Percentiles rank a stretch among this genome's conserved stretches.
These are phyloP conservation scores for Drosophila carrolli DNA, from an alignment of 1,140 invertebrate genomes.

Conservation along the genomic window DNA sequence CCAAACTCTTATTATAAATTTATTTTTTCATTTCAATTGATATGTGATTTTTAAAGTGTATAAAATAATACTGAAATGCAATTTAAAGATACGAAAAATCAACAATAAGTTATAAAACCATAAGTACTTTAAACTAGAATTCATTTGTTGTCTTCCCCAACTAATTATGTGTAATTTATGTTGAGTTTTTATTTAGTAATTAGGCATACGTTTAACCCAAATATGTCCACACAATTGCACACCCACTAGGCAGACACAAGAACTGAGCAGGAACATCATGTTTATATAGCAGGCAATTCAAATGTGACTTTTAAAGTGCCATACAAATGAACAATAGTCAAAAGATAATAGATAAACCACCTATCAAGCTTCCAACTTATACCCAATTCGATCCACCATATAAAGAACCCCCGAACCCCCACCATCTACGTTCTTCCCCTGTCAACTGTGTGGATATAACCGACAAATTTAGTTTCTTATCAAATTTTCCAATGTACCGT, in stretches of 20 bases:
- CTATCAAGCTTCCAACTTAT: background rate
- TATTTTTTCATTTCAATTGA: conserved; percentile 61
- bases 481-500: conserved; percentile 79
- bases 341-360: conserved; percentile 13
- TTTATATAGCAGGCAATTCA: conserved; percentile 41
- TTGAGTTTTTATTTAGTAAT: conserved; percentile 74
- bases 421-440: conserved; percentile 1
- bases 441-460: conserved; percentile 49
- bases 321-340: conserved; percentile 71
- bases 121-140: conserved; percentile 34
- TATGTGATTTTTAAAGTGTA: conserved; percentile 69
- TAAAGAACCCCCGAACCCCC: conserved; percentile 1
- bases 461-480: conserved; percentile 71
- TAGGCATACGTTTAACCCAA: conserved; percentile 44
- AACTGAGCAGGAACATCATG: conserved; percentile 13
- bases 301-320: conserved; percentile 77
- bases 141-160: conserved; percentile 72
- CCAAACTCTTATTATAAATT: conserved; percentile 46
- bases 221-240: conserved; percentile 48
- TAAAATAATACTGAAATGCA: conserved; percentile 34
- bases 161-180: conserved; percentile 75
- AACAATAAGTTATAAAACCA: conserved; percentile 31
- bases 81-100: conserved; percentile 26
- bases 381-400: conserved; percentile 13
- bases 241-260: conserved; percentile 7